phyloP scores from a whole-genome alignment of 64 coral and sea anemone genomes.

The Pocillopora damicornis region DNA sequence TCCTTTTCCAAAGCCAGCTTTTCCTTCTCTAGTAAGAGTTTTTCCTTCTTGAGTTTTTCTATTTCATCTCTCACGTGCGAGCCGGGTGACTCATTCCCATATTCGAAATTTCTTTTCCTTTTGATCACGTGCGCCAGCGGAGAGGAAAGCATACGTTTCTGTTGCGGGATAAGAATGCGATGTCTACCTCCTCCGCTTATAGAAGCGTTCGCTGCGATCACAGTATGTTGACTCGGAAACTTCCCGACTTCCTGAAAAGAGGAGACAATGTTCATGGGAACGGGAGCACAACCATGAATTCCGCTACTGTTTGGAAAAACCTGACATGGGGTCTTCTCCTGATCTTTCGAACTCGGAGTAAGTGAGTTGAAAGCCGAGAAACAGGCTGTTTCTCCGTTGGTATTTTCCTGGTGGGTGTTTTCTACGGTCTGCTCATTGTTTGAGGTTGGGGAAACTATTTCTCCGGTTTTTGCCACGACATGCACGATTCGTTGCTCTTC shows the following conservation, averaged over 20 bases:
- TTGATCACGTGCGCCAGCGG: slow-evolving; percentile 17
- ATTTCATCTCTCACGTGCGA: slow-evolving; percentile 19
- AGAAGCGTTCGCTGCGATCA: neutral
- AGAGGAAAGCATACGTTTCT: slow-evolving; percentile 13
- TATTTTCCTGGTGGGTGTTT: neutral
- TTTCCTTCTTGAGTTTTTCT: slow-evolving; percentile 50
- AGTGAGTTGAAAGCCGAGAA: neutral
- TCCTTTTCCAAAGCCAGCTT: slow-evolving; percentile 54
- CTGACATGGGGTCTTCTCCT: neutral
- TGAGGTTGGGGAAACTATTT: neutral
- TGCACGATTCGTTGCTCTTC: neutral
- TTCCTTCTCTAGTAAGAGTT: slow-evolving; percentile 52
- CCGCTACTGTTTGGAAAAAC: neutral
- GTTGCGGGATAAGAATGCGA: slow-evolving; percentile 15
- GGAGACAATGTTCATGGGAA: neutral
- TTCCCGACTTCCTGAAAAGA: neutral
- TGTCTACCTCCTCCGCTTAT: neutral
- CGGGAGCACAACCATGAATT: neutral
- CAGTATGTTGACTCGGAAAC: neutral
- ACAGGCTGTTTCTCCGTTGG: neutral
- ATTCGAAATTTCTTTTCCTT: slow-evolving; percentile 31
- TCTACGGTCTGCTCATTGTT: neutral
- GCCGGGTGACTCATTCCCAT: neutral
- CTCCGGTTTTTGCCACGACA: neutral
- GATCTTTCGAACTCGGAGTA: neutral